These are phyloP conservation scores for Tympanuchus pallidicinctus DNA, from an alignment of 2,113 vertebrate species.

Conservation along the genomic window DNA sequence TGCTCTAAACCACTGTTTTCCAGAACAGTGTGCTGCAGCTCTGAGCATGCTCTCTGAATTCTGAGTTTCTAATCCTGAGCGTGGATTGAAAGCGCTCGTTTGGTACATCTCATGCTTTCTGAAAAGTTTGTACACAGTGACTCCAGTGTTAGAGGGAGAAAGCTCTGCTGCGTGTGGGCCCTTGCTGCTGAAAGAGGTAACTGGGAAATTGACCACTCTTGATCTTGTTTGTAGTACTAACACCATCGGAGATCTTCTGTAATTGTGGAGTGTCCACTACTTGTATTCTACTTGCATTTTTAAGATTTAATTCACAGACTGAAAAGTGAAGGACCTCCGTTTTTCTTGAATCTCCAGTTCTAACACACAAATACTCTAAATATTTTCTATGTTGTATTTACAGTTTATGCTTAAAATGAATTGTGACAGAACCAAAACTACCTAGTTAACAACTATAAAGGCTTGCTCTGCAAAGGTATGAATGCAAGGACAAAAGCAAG, in stretches of 20 bases:
- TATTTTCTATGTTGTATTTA: neutral
- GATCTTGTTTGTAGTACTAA: neutral
- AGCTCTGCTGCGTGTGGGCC: neutral
- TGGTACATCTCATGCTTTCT: neutral
- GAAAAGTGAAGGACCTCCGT: neutral
- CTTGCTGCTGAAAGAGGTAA: neutral
- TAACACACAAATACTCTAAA: neutral
- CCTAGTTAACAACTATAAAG: neutral
- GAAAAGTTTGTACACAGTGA: neutral
- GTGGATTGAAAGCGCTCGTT: neutral
- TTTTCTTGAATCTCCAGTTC: neutral
- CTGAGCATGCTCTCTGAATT: neutral
- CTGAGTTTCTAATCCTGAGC: neutral
- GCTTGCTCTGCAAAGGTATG: neutral
- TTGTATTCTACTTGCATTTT: neutral
- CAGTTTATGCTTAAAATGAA: neutral
- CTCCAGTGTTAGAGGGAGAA: neutral
- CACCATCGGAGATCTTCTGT: neutral
- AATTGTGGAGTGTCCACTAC: neutral
- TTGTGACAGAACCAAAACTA: neutral
- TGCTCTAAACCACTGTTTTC: neutral
- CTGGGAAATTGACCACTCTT: neutral
- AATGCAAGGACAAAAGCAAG: neutral
- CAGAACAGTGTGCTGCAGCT: neutral
- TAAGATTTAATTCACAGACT: neutral